These are phyloP conservation scores for Formica aserva DNA, from an alignment of 2,888 invertebrate species.

Conservation along the genomic window DNA sequence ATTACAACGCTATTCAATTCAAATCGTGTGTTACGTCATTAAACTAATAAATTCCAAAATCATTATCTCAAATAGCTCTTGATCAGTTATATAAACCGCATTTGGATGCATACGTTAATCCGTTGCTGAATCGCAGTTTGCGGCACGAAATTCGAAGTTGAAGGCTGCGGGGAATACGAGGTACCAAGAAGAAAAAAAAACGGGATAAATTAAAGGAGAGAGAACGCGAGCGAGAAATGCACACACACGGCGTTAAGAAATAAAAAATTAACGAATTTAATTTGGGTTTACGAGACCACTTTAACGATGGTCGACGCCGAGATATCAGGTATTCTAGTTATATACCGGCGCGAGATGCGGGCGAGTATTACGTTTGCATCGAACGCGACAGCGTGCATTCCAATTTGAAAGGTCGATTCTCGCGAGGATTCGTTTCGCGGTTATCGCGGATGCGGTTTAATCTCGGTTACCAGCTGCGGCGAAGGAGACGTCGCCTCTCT, in stretches of 20 bases:
- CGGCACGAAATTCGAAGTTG: background rate
- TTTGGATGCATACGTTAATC: background rate
- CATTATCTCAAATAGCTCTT: slow-evolving; percentile 24
- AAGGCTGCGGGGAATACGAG: background rate
- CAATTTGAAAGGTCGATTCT: slow-evolving; percentile 64
- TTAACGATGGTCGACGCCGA: slow-evolving; percentile 34
- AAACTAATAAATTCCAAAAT: slow-evolving; percentile 40
- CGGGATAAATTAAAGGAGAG: slow-evolving; percentile 24
- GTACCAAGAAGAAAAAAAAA: background rate
- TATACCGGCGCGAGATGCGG: background rate
- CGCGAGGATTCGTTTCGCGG: slow-evolving; percentile 68
- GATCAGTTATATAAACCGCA: slow-evolving; percentile 22
- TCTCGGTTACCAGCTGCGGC: slow-evolving; percentile 63
- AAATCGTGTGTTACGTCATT: slow-evolving; percentile 3
- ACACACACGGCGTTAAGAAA: slow-evolving; percentile 15
- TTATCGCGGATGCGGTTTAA: slow-evolving; percentile 62
- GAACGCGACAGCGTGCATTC: slow-evolving; percentile 51
- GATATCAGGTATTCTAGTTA: slow-evolving; percentile 29
- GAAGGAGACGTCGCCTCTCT: slow-evolving; percentile 48
- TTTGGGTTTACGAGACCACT: slow-evolving; percentile 47
- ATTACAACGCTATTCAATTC: slow-evolving; percentile 19
- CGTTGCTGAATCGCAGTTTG: background rate
- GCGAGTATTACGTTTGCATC: slow-evolving; percentile 57
- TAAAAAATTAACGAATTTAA: slow-evolving; percentile 55
- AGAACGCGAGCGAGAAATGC: background rate